phyloP scores from a whole-genome alignment of 92 coral and sea anemone genomes.

The Virgularia gustaviana region DNA sequence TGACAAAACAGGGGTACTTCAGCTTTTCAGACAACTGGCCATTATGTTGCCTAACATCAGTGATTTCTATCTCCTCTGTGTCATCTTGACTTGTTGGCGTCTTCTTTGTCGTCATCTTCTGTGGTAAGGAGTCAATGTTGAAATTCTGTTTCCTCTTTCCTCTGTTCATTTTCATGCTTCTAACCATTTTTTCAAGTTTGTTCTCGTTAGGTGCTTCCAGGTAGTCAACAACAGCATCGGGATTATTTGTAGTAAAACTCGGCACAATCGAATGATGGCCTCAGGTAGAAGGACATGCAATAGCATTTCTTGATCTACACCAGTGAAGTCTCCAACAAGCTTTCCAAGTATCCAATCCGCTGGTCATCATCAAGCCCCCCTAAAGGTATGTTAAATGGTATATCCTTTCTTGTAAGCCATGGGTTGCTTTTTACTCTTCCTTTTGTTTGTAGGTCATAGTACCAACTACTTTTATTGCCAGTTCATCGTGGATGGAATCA shows the following conservation, averaged over 20 bases:
- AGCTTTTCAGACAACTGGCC: neutral
- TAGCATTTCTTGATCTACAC: neutral
- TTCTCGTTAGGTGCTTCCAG: neutral
- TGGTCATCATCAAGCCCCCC: conserved; percentile 41
- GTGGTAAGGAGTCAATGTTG: neutral
- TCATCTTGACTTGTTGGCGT: too few species aligned
- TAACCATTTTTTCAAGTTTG: conserved; percentile 1
- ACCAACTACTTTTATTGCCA: conserved; percentile 30
- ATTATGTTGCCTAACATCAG: neutral
- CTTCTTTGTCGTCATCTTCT: neutral
- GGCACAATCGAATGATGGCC: conserved; percentile 20
- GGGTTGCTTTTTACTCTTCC: neutral
- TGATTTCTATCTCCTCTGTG: neutral
- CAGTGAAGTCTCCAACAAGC: conserved; percentile 25
- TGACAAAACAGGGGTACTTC: conserved; percentile 1
- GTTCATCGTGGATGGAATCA: neutral
- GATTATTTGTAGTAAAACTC: conserved; percentile 10
- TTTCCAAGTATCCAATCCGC: conserved; percentile 1
- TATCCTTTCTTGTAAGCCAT: conserved; percentile 12
- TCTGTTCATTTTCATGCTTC: neutral
- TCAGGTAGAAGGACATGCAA: conserved; percentile 41
- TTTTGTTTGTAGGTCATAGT: neutral
- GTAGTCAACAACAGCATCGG: conserved; percentile 10
- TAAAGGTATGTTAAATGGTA: neutral
- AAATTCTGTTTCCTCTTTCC: conserved; percentile 1